Evolutionary conservation across 1,140 invertebrate species (phyloP), one percentile per base, ranked within the genome.

Genomic region (Physella acuta): DNA sequence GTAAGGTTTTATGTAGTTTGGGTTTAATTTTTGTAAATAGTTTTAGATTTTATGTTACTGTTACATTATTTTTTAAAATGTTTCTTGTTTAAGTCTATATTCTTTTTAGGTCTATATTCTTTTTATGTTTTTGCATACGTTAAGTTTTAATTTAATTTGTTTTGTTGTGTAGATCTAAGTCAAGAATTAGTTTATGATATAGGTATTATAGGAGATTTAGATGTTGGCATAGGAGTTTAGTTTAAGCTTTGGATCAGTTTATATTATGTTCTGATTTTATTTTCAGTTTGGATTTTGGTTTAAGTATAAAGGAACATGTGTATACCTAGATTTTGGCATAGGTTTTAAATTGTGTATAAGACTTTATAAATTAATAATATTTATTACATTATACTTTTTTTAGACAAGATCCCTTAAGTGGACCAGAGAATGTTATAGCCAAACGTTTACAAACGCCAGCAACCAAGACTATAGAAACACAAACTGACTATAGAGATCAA

Each of bases 401-500:
- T 72, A 82, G 82, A 77, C 79, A 82, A 72, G 79, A 84, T 61
- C 80, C 78, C 0, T 68, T 83, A 33, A 71, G 77, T 11, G 76
- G 73, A 1, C 73, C 77, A 58, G 78, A 82, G 26, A 71, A 77
- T 55, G 52, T 75, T 51, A 37, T 61, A 28, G 61, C 76, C 20
- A 78, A 80, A 36, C 62, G 77, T 51, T 70, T 78, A 8, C 70
- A 78, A 17, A 80, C 80, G 0, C 81, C 82, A 16, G 61, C 76
- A 20, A 76, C 75, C 28, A 81, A 81, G 44, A 88, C 85, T 56
- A 81, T 86, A 51, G 84, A 81, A 34, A 89, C 87, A 0, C 91
- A 93, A 84, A 93, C 91, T 0, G 86, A 90, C 73, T 91, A 87
- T 77, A 87, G 92, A 71, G 92, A 94, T 73, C 89, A 89, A 3